phyloP scores from a whole-genome alignment of 2,888 invertebrate species.

The Hipparchia sbordonii region DNA sequence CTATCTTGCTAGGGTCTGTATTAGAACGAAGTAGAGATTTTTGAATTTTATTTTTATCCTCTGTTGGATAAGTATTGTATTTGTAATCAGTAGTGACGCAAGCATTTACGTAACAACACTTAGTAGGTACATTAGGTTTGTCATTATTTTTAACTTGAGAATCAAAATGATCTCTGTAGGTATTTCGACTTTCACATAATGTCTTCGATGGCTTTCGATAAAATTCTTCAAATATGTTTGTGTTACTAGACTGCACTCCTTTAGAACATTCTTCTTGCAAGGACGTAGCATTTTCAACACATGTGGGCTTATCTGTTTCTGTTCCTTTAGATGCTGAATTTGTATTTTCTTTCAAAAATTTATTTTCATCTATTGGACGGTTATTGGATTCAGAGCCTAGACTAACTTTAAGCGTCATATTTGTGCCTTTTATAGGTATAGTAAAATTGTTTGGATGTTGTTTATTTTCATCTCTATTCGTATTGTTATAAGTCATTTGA shows the following conservation, averaged over 20 bases:
- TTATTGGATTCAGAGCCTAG: conserved; percentile 39
- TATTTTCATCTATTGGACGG: conserved; percentile 7
- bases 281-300: conserved; percentile 56
- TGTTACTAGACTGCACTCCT: conserved; percentile 55
- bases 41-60: conserved; percentile 44
- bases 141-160: conserved; percentile 33
- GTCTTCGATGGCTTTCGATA: conserved; percentile 26
- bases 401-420: conserved; percentile 68
- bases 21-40: conserved; percentile 56
- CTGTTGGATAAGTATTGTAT: conserved; percentile 60
- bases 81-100: conserved; percentile 36
- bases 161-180: conserved; percentile 28
- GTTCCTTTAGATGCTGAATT: conserved; percentile 43
- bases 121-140: conserved; percentile 3
- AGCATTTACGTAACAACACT: conserved; percentile 37
- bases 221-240: conserved; percentile 42
- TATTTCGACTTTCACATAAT: conserved; percentile 5
- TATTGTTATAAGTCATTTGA: conserved; percentile 23
- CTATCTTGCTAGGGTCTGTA: conserved; percentile 54
- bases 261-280: conserved; percentile 59
- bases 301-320: conserved; percentile 48
- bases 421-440: conserved; percentile 73
- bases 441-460: conserved; percentile 53
- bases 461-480: background rate
- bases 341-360: conserved; percentile 24